phyloP scores from a whole-genome alignment of 2,888 invertebrate genomes.

The Idaea biselata region DNA sequence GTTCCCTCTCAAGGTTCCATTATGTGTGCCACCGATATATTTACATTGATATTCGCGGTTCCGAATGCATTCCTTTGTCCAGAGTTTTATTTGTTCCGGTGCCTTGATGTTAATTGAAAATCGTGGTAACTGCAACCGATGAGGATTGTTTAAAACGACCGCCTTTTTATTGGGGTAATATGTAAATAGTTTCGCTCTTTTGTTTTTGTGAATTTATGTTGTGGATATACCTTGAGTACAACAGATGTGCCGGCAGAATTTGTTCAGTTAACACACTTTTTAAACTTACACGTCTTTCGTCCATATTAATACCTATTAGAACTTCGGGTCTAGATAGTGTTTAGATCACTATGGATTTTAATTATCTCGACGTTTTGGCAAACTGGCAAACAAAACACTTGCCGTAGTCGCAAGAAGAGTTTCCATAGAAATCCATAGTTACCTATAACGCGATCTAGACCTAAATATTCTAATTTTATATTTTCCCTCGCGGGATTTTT shows the following conservation, averaged over 20 bases:
- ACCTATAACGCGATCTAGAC: no score
- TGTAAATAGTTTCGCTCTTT: conserved; percentile 23
- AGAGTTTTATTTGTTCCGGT: conserved; percentile 61
- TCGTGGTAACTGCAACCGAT: conserved; percentile 48
- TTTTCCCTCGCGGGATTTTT: no score
- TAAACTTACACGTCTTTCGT: no score
- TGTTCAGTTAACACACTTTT: neutral
- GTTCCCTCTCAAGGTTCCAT: conserved; percentile 30
- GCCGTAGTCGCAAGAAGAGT: no score
- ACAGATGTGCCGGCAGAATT: neutral
- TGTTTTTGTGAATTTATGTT: conserved; percentile 29
- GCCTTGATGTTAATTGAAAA: conserved; percentile 59
- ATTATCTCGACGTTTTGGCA: no score
- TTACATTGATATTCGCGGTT: conserved; percentile 49
- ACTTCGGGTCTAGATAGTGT: no score
- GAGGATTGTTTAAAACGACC: conserved; percentile 39
- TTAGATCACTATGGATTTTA: no score
- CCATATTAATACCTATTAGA: no score
- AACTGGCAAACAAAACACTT: no score
- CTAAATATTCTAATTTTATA: no score
- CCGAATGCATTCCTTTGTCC: conserved; percentile 52
- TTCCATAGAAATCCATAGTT: no score
- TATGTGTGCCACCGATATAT: conserved; percentile 42
- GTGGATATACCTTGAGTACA: neutral
- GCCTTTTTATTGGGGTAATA: conserved; percentile 26